These are phyloP conservation scores for Enteromius thamalakanensis DNA, from an alignment of 2,797 vertebrate genomes.

Conservation along the genomic window DNA sequence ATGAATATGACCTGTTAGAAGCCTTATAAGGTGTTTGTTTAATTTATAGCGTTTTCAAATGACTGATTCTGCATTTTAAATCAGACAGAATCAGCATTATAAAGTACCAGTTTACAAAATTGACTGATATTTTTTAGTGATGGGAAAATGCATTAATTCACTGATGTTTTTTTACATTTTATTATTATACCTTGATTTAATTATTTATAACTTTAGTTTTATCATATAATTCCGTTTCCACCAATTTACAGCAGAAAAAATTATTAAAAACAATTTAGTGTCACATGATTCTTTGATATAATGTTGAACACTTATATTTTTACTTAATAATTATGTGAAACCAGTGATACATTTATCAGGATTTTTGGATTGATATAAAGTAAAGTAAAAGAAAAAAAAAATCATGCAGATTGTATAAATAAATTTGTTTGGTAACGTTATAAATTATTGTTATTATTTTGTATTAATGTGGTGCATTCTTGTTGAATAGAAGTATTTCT, in stretches of 20 bases:
- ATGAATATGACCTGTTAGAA: slow-evolving; percentile 6
- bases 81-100: background rate
- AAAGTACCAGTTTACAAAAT: background rate
- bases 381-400: background rate
- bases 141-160: background rate
- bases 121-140: background rate
- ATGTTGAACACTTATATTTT: background rate
- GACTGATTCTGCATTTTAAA: background rate
- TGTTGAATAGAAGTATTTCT: background rate
- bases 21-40: background rate
- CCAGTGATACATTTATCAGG: background rate
- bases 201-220: background rate
- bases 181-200: background rate
- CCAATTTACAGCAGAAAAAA: background rate
- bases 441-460: background rate
- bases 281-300: too few relatives aligned
- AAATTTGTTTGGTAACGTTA: background rate
- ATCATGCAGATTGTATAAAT: background rate
- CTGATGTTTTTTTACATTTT: background rate
- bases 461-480: background rate
- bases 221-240: background rate
- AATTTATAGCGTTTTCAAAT: background rate
- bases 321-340: background rate
- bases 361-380: background rate
- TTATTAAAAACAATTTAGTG: too few relatives aligned